These are phyloP conservation scores for Eumaeus atala DNA, from an alignment of 1,140 invertebrate genomes.

Conservation along the genomic window DNA sequence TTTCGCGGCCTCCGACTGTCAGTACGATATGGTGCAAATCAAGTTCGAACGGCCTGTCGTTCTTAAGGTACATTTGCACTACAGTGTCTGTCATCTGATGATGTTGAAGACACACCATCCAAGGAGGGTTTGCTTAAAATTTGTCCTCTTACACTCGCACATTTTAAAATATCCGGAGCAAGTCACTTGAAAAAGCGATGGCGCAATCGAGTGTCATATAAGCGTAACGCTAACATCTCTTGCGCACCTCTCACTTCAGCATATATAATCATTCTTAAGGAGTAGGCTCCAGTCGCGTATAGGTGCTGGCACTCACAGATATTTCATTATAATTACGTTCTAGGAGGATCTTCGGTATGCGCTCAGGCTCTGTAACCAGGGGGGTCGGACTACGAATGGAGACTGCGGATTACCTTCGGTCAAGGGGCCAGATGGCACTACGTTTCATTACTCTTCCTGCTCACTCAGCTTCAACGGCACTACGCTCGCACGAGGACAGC, in stretches of 20 bases:
- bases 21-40: slow-evolving; percentile 86
- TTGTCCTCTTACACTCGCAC: too few relatives aligned
- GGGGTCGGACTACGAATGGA: slow-evolving; percentile 93
- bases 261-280: background rate
- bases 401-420: slow-evolving; percentile 91
- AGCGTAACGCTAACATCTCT: too few relatives aligned
- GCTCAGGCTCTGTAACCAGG: slow-evolving; percentile 90
- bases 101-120: too few relatives aligned
- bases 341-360: slow-evolving; percentile 93
- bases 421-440: slow-evolving; percentile 93
- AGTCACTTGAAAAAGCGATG: too few relatives aligned
- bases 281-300: too few relatives aligned
- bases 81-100: too few relatives aligned
- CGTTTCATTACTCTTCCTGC: slow-evolving; percentile 93
- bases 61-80: slow-evolving; percentile 81
- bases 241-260: too few relatives aligned
- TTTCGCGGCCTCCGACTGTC: slow-evolving; percentile 62
- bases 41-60: slow-evolving; percentile 92
- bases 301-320: background rate
- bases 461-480: slow-evolving; percentile 96
- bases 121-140: too few relatives aligned
- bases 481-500: slow-evolving; percentile 93
- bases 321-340: slow-evolving; percentile 1
- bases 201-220: too few relatives aligned
- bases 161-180: too few relatives aligned